Percentiles rank a stretch among this genome's conserved stretches.
Evolutionary conservation across 2,888 invertebrate genomes (phyloP).

Genomic region (Ecdyonurus torrentis): DNA sequence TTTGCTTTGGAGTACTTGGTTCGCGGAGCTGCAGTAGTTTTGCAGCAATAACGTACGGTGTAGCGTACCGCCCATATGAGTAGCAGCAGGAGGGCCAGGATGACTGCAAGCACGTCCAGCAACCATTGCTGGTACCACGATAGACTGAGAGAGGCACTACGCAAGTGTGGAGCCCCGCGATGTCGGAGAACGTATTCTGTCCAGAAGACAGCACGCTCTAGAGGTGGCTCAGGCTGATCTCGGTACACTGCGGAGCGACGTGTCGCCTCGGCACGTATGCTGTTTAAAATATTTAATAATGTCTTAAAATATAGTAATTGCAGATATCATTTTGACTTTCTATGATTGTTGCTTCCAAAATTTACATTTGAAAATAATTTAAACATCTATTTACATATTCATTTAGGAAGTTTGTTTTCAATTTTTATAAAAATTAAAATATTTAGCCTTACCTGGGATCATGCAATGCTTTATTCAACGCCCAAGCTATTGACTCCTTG

Average conservation of each 20-base stretch:
- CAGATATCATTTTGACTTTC: too few species aligned
- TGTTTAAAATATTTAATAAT: too few species aligned
- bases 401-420: too few species aligned
- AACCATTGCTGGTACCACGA: conserved; percentile 13
- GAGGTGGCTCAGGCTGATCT: conserved; percentile 18
- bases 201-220: conserved; percentile 21
- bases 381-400: too few species aligned
- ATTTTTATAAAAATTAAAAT: too few species aligned
- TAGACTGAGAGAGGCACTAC: conserved; percentile 13
- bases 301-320: too few species aligned
- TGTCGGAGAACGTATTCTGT: conserved; percentile 24
- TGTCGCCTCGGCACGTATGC: not conserved
- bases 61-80: not conserved
- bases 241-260: conserved; percentile 4
- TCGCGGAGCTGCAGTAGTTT: not conserved
- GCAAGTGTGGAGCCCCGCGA: conserved; percentile 17
- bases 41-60: not conserved
- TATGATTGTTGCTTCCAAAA: too few species aligned
- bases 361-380: too few species aligned
- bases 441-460: conserved; percentile 7
- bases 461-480: not conserved
- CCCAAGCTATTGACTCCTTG: not conserved
- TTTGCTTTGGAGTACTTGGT: not conserved
- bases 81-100: not conserved
- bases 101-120: conserved; percentile 12